Evolutionary conservation across 1,140 invertebrate species (phyloP), one percentile per base, ranked within the genome.

Genomic region (Drosophila pruinosa): DNA sequence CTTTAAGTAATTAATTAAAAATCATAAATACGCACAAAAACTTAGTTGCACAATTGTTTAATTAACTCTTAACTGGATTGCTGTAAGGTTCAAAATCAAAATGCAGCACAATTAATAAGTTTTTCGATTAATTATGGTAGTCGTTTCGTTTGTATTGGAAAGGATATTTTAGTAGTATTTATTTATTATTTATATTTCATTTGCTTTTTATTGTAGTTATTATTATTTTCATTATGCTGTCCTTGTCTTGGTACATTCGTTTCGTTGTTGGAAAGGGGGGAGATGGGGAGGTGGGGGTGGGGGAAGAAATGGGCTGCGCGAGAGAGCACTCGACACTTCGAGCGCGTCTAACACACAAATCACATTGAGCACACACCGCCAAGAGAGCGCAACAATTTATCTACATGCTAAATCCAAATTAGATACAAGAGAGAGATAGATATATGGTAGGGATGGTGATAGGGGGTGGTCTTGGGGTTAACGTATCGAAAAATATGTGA

Each of bases 1-100:
- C 28, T 58, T 54, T 74, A 75, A 78, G 72, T 85, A 82, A 83
- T 57, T 62, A 28, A 36, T 41, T 69, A 59, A 63, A 59, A 63
- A n/a, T 39, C 76, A 81, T 69, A 81, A 73, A 76, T 81, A 81
- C 81, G 78, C 78, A 82, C 70, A 17, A 61, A 54, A 54, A 54
- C 61, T n/a, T 39, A 56, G 61, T 72, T 74, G 50, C 36, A 61
- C 48, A 45, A 24, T 45, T 48, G 10, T 31, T 39, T 69, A 45
- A 47, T n/a, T 62, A 53, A 57, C 19, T 31, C 8, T 43, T 59
- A 61, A 77, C 73, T 71, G 73, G 73, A 72, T 45, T 21, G 19
- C 22, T 47, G 22, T 14, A 24, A n/a, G 43, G 41, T 63, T 65
- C 58, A 50, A 69, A 54, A 34, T 34, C 56, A 24, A 45, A 72